Conservation (phyloP, 2,113 vertebrate species). For the Stigmatopora argus region DNA sequence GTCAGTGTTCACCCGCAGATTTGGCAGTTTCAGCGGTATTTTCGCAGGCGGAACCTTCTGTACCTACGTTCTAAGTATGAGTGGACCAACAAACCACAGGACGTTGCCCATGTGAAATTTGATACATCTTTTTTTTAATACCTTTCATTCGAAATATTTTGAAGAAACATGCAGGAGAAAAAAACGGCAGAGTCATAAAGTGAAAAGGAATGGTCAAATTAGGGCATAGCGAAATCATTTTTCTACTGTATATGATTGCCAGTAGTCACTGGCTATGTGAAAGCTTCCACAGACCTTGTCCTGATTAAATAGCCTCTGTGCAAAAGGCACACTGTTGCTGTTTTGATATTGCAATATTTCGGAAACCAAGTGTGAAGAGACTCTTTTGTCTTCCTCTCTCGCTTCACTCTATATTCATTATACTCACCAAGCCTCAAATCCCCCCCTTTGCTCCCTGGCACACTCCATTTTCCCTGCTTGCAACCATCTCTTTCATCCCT, state of each 20-base stretch:
- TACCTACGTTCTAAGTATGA: too few relatives aligned
- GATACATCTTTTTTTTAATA: too few relatives aligned
- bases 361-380: background rate
- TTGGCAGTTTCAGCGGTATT: background rate
- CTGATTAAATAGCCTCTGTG: background rate
- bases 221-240: background rate
- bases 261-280: background rate
- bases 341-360: background rate
- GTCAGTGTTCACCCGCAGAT: background rate
- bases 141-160: too few relatives aligned
- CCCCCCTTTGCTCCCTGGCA: slow-evolving; percentile 12
- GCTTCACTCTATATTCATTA: slow-evolving; percentile 46
- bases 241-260: background rate
- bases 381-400: slow-evolving; percentile 32
- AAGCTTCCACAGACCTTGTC: background rate
- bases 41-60: background rate
- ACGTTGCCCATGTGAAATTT: too few relatives aligned
- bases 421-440: slow-evolving; percentile 27
- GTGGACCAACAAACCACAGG: too few relatives aligned
- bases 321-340: background rate
- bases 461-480: slow-evolving; percentile 31
- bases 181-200: too few relatives aligned
- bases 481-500: slow-evolving; percentile 39
- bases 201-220: background rate
- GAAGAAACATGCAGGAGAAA: too few relatives aligned